phyloP scores from a whole-genome alignment of 1,140 invertebrate genomes.

The Mamestra configurata region DNA sequence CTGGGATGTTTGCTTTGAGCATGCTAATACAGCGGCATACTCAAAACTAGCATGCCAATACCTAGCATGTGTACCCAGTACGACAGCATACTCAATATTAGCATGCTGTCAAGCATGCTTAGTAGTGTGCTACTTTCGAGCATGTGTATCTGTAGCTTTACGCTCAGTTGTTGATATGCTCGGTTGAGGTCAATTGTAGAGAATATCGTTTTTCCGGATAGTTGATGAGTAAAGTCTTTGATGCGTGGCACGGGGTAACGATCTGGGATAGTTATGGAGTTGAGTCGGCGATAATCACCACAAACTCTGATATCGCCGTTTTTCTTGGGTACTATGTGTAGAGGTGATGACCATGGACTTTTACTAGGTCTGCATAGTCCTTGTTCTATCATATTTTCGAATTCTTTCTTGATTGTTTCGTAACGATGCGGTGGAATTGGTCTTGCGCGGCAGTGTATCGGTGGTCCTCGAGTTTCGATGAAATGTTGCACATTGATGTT shows the following conservation, averaged over 20 bases:
- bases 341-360: background rate
- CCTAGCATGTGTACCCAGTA: too few relatives aligned
- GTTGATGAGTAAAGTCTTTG: constrained; percentile 14
- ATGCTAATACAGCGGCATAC: too few relatives aligned
- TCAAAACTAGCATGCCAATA: too few relatives aligned
- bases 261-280: background rate
- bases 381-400: constrained; percentile 1
- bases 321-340: constrained; percentile 17
- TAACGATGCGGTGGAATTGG: constrained; percentile 6
- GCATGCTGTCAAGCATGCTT: too few relatives aligned
- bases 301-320: too few relatives aligned
- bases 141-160: too few relatives aligned
- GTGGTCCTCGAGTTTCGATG: background rate
- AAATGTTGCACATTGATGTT: background rate
- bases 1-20: too few relatives aligned
- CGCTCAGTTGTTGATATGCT: background rate
- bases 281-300: background rate
- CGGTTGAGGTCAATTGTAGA: constrained; percentile 19
- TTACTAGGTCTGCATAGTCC: constrained; percentile 10
- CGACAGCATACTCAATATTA: too few relatives aligned
- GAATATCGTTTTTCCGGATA: constrained; percentile 31
- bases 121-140: too few relatives aligned
- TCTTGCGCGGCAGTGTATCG: background rate
- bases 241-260: too few relatives aligned
- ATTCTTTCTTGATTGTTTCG: background rate